Base-by-base conservation (phyloP, 2,888 invertebrate species). In the Ichneumon xanthorius region DNA sequence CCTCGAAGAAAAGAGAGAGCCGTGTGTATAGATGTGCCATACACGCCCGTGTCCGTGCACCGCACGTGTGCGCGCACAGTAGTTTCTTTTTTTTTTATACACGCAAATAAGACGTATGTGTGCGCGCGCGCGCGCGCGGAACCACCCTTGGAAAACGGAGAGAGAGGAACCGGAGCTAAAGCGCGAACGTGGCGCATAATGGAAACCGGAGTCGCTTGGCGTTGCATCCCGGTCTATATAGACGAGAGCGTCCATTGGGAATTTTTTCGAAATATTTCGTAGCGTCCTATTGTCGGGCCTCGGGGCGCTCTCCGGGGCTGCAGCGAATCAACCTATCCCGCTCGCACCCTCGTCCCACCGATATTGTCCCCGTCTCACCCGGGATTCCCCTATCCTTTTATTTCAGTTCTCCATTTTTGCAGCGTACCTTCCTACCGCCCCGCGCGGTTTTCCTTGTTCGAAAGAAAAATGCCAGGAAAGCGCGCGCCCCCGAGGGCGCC, bases 221-320 rank as follows among this genome's bases (percentile, higher is more conserved):
- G 63, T 78, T 82, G 72, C 71, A 68, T 75, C 71, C 48, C 53
- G 19, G 48, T 19, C 45, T 75, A 33, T 5, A 61, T 37, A 68
- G 65, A 22, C 26, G 58, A 4, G 75, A 87, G 85, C 89, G 88
- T 90, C 91, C 92, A 90, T 91, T 89, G 91, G 90, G 89, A 91
- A 92, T 92, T 90, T 92, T 91, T 33, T 63, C 90, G 89, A 92
- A 92, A 92, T 90, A 91, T 90, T 89, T 89, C 86, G 88, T 86
- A 78, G 86, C 88, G 82, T 88, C 84, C 90, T 73, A 92, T 93
- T 92, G 93, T 93, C 88, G 88, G 58, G 22, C 68, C 40, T 40
- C 40, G 50, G 48, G 76, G 55, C 78, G 82, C 88, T 89, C 90
- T 90, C 90, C 89, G 89, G 1, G 90, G 40, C 61, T 48, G 16